Base-by-base conservation (phyloP, 35 echinoderm and acorn worm species). In the Holothuria glaberrima region DNA sequence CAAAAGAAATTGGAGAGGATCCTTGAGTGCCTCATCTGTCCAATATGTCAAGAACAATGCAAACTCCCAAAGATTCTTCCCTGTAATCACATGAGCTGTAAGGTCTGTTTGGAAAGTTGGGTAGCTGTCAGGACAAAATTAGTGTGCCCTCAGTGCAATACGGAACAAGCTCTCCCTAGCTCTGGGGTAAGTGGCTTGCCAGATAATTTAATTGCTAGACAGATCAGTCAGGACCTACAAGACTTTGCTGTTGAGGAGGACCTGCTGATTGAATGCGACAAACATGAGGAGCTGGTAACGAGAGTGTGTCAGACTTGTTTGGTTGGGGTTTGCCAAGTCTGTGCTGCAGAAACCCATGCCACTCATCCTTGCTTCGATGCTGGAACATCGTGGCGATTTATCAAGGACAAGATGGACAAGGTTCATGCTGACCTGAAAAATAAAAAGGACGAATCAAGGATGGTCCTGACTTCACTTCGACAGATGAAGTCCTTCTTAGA, bases 401-500 rank as follows among this genome's bases (percentile, higher is more conserved):
- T 87, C 35, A 33, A 71, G 10, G 66, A 59, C 9, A 87, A 50
- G 66, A 67, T 87, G 85, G 60, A 69, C 30, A 69, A 67, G 34
- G 21, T 87, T 20, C 60, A 69, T 13, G 85, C 85, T 30, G 85
- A 87, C 22, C 66, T 87, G 0, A 87, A 87, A 69, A 35, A 28
- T 12, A 87, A 36, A 26, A 67, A 87, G 17, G 85, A 87, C 29
- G 85, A 87, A 33, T 69, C 85, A 1, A n/a, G 85, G 12, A 67
- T 87, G 66, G 85, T 71, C 18, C 33, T 87, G 36, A 71, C 61
- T 0, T 67, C 85, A 29, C 65, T 69, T 12, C 34, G 61, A 26
- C 85, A 87, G 63, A 87, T 87, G 85, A 87, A 87, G 44, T 71
- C 60, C 22, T 87, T 87, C 35, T n/a, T 87, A 28, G 85, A 87